Base-by-base conservation (phyloP, 2,113 vertebrate species). In the Lampris megalopsis region DNA sequence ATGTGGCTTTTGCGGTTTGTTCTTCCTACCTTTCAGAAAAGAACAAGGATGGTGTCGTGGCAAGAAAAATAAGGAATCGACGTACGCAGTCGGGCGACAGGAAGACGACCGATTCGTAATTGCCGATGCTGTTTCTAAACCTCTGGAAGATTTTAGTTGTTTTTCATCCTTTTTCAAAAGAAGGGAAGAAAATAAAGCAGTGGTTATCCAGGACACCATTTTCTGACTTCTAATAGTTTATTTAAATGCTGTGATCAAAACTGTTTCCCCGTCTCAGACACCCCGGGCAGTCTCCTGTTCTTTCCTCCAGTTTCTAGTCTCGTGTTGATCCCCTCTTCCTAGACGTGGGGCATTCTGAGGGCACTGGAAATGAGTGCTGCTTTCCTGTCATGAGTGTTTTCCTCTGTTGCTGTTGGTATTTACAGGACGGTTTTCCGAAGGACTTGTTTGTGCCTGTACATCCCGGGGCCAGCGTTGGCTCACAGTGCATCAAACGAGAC, bases 151-250 rank as follows among this genome's bases (percentile, higher is more conserved):
- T 88, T 91, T 86, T 69, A 37, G 47, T 75, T 43, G 68, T 73
- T 88, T 81, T 86, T 81, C 75, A 86, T 77, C 78, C 65, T 88
- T 84, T 85, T 82, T 64, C 65, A 83, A 63, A 86, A 82, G 72
- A 83, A 86, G 78, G 77, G 85, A 92, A 86, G 82, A 91, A 91
- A 90, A 87, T 84, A 90, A 92, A 91, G 37, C 24, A 53, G 52
- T 48, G 13, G 13, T 52, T 52, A 8, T 52, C 1, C 13, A 7
- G 3, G 3, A 11, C 9, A 52, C 49, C 9, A 10, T 52, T 52
- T 52, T 8, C 13, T 10, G 49, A 11, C 13, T 8, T 52, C 9
- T 10, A 8, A 52, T 52, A 3, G 2, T 52, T 3, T 1, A 10
- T 52, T 52, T 52, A 10, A 11, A 13, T 11, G 13, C 24, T 24